These are phyloP conservation scores for Syngnathus scovelli DNA, from an alignment of 2,113 vertebrate genomes.

Conservation along the genomic window DNA sequence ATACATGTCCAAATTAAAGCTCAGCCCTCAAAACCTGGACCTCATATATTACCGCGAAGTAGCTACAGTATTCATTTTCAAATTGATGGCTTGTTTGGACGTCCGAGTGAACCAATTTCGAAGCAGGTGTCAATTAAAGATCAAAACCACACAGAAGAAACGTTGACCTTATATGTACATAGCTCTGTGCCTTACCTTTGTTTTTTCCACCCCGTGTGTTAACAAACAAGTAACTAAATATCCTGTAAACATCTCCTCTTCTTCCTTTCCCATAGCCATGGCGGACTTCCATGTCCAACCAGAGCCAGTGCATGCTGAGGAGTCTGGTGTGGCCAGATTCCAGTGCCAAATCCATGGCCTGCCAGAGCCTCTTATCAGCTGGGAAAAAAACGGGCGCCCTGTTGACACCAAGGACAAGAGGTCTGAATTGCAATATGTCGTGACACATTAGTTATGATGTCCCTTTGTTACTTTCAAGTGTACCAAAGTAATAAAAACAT, in stretches of 20 bases:
- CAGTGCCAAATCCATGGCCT: constrained; percentile 96
- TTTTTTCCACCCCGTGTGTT: not conserved
- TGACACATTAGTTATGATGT: not conserved
- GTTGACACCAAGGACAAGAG: constrained; percentile 84
- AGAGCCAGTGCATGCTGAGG: constrained; percentile 79
- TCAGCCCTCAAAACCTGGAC: too few species aligned
- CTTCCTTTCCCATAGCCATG: constrained; percentile 75
- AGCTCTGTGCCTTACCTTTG: not conserved
- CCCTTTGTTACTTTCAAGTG: constrained; percentile 2
- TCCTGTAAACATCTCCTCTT: not conserved
- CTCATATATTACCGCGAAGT: too few species aligned
- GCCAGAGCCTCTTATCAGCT: constrained; percentile 90
- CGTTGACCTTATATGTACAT: not conserved
- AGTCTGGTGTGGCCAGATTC: constrained; percentile 87
- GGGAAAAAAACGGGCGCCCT: constrained; percentile 85
- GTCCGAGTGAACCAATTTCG: too few species aligned
- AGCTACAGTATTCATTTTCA: too few species aligned
- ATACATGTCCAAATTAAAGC: too few species aligned
- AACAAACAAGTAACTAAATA: constrained; percentile 10
- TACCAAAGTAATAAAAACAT: not conserved
- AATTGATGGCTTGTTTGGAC: too few species aligned
- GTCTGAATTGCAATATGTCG: constrained; percentile 57
- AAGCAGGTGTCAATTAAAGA: too few species aligned
- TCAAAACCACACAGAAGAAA: too few species aligned
- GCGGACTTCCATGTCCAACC: constrained; percentile 93